Conservation (phyloP, 1,140 invertebrate species). For the Melipona quadrifasciata region DNA sequence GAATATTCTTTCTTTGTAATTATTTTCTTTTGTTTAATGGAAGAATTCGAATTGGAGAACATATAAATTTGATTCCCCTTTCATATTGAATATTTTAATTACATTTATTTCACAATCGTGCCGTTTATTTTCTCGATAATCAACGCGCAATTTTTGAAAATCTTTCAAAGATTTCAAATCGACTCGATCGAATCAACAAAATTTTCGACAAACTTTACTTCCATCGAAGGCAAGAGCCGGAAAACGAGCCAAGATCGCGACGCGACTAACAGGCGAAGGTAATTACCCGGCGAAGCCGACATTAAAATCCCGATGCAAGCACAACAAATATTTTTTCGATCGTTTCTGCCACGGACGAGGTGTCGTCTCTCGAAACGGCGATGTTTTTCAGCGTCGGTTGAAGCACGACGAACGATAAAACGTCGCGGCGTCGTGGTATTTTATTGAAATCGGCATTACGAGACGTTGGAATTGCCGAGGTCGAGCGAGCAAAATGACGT, state of each 20-base stretch:
- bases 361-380: not conserved
- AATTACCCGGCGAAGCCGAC: not conserved
- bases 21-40: no score
- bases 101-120: no score
- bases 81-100: no score
- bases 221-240: not conserved
- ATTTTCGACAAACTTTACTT: no score
- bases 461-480: constrained; percentile 37
- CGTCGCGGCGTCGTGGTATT: constrained; percentile 45
- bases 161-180: no score
- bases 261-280: not conserved
- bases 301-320: not conserved
- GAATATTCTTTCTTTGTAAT: no score
- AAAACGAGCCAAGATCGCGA: not conserved
- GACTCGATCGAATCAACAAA: no score
- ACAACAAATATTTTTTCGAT: no score
- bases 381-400: not conserved
- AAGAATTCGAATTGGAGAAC: no score
- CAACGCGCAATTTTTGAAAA: no score
- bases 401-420: not conserved
- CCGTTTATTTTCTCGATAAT: no score
- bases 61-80: no score
- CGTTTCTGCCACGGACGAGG: not conserved
- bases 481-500: constrained; percentile 51
- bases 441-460: constrained; percentile 73